Conservation (phyloP, 2,888 invertebrate species). For the Dryococelus australis region DNA sequence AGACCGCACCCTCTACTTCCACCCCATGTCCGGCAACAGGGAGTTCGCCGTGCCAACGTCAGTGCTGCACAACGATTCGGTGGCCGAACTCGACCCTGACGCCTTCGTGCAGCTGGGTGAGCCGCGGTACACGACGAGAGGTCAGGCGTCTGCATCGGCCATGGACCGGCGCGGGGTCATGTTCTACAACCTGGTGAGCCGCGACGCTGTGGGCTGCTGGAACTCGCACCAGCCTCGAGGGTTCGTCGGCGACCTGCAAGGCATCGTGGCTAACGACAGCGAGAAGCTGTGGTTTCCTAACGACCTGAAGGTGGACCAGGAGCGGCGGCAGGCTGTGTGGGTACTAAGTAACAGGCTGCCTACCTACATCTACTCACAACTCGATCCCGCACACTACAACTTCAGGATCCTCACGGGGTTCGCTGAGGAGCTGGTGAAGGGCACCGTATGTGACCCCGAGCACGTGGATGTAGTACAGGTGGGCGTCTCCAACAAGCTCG, state of each 20-base stretch:
- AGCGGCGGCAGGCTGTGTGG: conserved; percentile 74
- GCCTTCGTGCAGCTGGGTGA: conserved; percentile 53
- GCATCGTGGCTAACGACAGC: conserved; percentile 68
- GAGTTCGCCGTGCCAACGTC: conserved; percentile 78
- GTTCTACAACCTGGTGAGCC: conserved; percentile 77
- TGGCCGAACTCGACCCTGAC: conserved; percentile 54
- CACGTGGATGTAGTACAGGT: conserved; percentile 49
- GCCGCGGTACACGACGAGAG: conserved; percentile 44
- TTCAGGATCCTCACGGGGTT: conserved; percentile 76
- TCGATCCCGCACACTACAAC: conserved; percentile 72
- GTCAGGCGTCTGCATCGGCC: conserved; percentile 76
- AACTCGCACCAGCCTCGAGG: conserved; percentile 59
- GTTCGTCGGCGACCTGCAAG: conserved; percentile 57
- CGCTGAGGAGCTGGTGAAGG: conserved; percentile 68
- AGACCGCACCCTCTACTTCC: conserved; percentile 73
- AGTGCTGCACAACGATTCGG: conserved; percentile 67
- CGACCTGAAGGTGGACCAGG: conserved; percentile 79
- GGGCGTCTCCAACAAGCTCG: conserved; percentile 26
- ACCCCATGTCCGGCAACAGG: conserved; percentile 81
- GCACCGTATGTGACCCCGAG: conserved; percentile 74
- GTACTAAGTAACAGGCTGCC: conserved; percentile 78
- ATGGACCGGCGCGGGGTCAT: conserved; percentile 76
- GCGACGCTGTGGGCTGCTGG: conserved; percentile 83
- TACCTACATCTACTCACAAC: conserved; percentile 71
- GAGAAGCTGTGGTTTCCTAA: conserved; percentile 80